These are phyloP conservation scores for Archegozetes longisetosus DNA, from an alignment of 1,140 invertebrate genomes.

Conservation along the genomic window DNA sequence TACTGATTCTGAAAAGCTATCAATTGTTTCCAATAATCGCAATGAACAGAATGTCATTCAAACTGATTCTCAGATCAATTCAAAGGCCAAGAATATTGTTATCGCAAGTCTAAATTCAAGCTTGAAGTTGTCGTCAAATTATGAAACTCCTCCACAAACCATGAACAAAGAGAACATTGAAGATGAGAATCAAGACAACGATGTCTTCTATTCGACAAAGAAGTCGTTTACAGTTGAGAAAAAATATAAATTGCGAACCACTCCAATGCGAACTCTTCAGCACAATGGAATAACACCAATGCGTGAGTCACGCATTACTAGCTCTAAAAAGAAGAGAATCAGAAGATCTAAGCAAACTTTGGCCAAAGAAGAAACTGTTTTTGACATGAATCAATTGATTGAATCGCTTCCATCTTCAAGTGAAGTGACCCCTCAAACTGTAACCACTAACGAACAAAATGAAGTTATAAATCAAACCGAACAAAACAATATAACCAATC, in stretches of 20 bases:
- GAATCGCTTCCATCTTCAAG: background rate
- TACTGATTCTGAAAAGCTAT: too few relatives aligned
- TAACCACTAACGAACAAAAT: background rate
- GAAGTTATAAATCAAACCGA: background rate
- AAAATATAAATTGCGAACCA: background rate
- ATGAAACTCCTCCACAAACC: background rate
- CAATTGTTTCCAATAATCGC: too few relatives aligned
- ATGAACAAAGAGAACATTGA: background rate
- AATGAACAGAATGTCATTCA: too few relatives aligned
- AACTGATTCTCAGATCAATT: too few relatives aligned
- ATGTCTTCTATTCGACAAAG: background rate
- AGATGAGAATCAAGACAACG: background rate
- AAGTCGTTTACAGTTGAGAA: background rate
- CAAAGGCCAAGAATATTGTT: too few relatives aligned
- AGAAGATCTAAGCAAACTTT: background rate
- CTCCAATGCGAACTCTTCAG: background rate
- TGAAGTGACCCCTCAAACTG: background rate
- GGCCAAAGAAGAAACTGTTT: background rate
- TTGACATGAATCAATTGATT: background rate
- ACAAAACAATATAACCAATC: too few relatives aligned
- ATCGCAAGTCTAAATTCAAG: too few relatives aligned
- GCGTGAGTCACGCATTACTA: background rate
- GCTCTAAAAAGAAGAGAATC: background rate
- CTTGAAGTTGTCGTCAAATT: too few relatives aligned
- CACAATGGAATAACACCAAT: background rate